Base-by-base conservation (phyloP, 2,797 vertebrate genomes). In the Telmatherina bonti region DNA sequence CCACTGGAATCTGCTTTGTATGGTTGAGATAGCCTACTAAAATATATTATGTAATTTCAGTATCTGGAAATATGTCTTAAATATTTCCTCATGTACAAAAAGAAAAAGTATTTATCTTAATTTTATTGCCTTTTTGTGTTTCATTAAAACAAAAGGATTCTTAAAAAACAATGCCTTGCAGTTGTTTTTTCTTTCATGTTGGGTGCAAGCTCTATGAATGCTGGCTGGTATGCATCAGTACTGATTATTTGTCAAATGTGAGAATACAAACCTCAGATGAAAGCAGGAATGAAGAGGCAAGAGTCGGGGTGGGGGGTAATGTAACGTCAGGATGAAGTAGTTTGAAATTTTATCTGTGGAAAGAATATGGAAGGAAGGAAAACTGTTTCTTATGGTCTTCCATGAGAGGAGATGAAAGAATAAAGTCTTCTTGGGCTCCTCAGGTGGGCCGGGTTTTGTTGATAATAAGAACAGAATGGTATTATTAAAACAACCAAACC, bases 41-140 rank as follows among this genome's bases (percentile, higher is more conserved):
- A 91, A 86, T 88, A 91, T 92, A 86, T 92, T 79, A 86, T 87
- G 83, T 89, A 79, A 88, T 90, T 92, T 93, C 90, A 90, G 84
- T 93, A 82, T 93, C 80, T 88, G 91, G 89, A 91, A 92, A 93
- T 93, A 91, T 89, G 83, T 91, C 86, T 86, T 79, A 86, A 89
- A 91, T 93, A 91, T 94, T 94, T 95, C 92, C 91, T 86, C 85
- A 70, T 95, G 93, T 91, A 94, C 85, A 93, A 92, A 92, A 88
- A 83, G 83, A 90, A 91, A 88, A 91, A 90, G 88, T 94, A 94
- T 95, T 94, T 94, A 94, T 94, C 93, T 94, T 95, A 94, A 95
- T 93, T 95, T 94, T 94, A 94, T 94, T 94, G 93, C 92, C 91
- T 93, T 94, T 91, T 94, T 93, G 92, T 92, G 92, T 94, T 94